phyloP scores from a whole-genome alignment of 2,113 vertebrate species.

The Sialia sialis region DNA sequence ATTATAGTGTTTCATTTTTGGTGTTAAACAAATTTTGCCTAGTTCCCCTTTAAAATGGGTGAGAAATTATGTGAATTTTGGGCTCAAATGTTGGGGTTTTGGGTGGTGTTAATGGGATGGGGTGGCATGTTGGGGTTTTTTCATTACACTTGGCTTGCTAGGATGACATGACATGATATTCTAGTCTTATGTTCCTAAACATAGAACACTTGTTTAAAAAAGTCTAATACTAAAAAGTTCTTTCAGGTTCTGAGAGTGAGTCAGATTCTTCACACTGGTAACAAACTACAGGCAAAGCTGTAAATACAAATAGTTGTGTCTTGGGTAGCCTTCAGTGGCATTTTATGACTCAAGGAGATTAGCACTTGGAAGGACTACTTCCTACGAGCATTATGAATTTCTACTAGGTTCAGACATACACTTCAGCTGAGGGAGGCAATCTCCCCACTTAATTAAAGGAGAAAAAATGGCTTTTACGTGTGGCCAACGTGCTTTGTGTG shows the following conservation, averaged over 20 bases:
- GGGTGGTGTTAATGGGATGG: neutral
- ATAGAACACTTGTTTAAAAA: neutral
- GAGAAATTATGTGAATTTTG: neutral
- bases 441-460: neutral
- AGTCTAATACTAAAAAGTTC: neutral
- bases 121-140: neutral
- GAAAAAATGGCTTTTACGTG: rapidly evolving
- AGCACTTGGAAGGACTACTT: neutral
- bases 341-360: neutral
- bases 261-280: neutral
- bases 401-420: neutral
- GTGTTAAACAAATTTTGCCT: neutral
- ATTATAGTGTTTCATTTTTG: neutral
- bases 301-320: neutral
- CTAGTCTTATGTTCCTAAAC: neutral
- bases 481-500: neutral
- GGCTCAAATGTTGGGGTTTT: neutral
- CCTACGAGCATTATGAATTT: neutral
- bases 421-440: neutral
- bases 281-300: neutral
- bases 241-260: neutral
- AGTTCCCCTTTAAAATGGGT: neutral
- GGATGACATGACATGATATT: neutral
- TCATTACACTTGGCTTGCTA: neutral
- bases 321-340: neutral